These are phyloP conservation scores for Camponotus vicinus DNA, from an alignment of 1,140 invertebrate species.

Conservation along the genomic window DNA sequence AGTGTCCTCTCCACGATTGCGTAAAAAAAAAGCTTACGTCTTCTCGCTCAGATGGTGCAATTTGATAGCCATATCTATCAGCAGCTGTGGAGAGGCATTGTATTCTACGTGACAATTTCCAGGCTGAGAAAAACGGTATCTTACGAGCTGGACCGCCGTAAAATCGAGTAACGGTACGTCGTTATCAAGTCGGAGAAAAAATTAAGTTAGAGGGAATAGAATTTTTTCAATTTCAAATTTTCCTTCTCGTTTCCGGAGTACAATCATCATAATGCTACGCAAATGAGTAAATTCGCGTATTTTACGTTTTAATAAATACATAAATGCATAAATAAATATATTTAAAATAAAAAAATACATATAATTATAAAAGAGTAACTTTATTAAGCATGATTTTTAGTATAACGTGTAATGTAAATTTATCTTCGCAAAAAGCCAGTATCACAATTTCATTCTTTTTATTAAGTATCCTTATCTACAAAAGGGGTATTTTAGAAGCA, in stretches of 20 bases:
- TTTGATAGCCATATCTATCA: conserved; percentile 4
- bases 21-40: conserved; percentile 14
- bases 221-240: conserved; percentile 41
- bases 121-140: conserved; percentile 3
- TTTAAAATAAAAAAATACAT: background rate
- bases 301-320: background rate
- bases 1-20: conserved; percentile 19
- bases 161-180: conserved; percentile 18
- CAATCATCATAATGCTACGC: background rate
- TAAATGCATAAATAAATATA: background rate
- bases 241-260: background rate
- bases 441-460: background rate
- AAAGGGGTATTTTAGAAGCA: background rate
- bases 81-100: background rate
- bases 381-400: background rate
- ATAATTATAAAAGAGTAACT: background rate
- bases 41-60: conserved; percentile 38
- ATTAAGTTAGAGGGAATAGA: conserved; percentile 11
- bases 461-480: background rate
- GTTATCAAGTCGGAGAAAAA: conserved; percentile 7
- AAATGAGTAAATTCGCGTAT: background rate
- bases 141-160: conserved; percentile 2
- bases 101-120: conserved; percentile 25
- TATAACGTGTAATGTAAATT: background rate
- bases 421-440: background rate